These are phyloP conservation scores for Bufo gargarizans DNA, from an alignment of 2,113 vertebrate species.

Conservation along the genomic window DNA sequence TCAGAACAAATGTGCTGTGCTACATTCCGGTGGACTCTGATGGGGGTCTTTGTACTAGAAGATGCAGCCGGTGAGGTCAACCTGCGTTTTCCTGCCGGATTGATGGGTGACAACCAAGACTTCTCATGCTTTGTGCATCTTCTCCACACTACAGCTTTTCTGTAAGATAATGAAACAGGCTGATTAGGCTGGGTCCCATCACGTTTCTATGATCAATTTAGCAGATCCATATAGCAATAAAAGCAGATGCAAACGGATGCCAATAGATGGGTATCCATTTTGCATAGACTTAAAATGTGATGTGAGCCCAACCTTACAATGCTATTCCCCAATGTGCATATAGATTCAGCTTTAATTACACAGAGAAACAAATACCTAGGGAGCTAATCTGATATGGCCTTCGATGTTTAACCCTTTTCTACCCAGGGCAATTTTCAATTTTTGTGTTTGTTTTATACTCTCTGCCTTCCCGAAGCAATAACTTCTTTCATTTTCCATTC, in stretches of 20 bases:
- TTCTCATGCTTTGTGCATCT: slow-evolving; percentile 59
- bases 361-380: not conserved
- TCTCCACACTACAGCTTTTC: slow-evolving; percentile 25
- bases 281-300: too few relatives aligned
- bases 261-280: too few relatives aligned
- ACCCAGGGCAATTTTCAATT: too few relatives aligned
- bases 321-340: not conserved
- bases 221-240: too few relatives aligned
- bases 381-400: not conserved
- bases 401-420: too few relatives aligned
- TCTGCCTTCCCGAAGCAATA: too few relatives aligned
- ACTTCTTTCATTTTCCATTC: too few relatives aligned
- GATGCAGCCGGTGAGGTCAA: slow-evolving; percentile 63
- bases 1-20: slow-evolving; percentile 78
- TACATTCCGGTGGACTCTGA: slow-evolving; percentile 73
- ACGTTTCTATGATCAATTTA: too few relatives aligned
- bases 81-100: slow-evolving; percentile 11
- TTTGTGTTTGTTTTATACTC: too few relatives aligned
- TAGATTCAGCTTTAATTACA: not conserved
- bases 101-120: slow-evolving; percentile 25
- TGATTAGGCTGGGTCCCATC: too few relatives aligned
- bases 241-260: too few relatives aligned
- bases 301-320: not conserved
- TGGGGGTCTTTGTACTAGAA: slow-evolving; percentile 68
- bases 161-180: not conserved